Base-by-base conservation (phyloP, 2,113 vertebrate species). In the Heterotilapia buettikoferi region DNA sequence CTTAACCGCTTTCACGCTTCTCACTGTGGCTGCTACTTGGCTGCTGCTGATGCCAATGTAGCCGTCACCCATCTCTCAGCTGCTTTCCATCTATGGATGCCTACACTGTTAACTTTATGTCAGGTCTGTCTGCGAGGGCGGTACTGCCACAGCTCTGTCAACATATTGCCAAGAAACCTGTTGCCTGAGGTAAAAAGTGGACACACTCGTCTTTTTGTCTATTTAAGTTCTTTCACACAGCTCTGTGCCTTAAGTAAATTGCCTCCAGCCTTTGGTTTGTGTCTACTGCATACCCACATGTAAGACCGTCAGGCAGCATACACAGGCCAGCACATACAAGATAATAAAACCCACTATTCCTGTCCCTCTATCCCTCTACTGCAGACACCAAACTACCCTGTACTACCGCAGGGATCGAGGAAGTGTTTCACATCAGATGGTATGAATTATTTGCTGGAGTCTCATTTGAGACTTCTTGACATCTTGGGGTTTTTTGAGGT, bases 401-500 rank as follows among this genome's bases (percentile, higher is more conserved):
- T 59, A 13, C 59, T 89, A 68, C 80, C 56, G 47, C 43, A 63
- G 4, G 47, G 57, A 90, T 86, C 1, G 19, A 85, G 68, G 85
- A 84, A 38, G 16, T 91, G 80, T 91, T 89, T 88, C 85, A 95
- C 92, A 93, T 92, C 88, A 93, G 83, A 93, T 91, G 90, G 90
- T 88, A 95, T 94, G 86, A 95, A 95, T 95, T 94, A 93, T 94
- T 95, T 91, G 91, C 90, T 84, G 43, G 73, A 66, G 76, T 86
- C 88, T 90, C 71, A 83, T 91, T 83, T 87, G 80, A 92, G 83
- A 57, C 84, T 84, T 90, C 85, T 90, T 90, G 87, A 88, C 90
- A 88, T 92, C 84, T 90, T 84, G 57, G 38, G 84, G 80, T 90
- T 93, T 92, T 86, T 86, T 79, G 14, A 85, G 84, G 84, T 95